A percentile compares a stretch with the other conserved stretches of the same genome.
Conservation (phyloP, 2,888 invertebrate genomes). For the Lumbricus terrestris region DNA sequence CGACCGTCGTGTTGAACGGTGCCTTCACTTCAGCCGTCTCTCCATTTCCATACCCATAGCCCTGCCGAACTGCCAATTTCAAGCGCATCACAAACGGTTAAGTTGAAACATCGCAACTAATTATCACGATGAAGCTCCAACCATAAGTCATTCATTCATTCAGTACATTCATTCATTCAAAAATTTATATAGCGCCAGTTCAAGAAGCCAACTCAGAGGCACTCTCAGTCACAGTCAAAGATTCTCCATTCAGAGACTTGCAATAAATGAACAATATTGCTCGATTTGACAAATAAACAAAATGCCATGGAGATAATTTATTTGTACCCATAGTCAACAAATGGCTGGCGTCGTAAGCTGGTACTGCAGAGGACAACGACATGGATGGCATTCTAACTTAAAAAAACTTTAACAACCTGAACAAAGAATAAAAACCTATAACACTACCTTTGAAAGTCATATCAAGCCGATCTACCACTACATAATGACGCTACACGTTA, state of each 20-base stretch:
- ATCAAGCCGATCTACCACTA: neutral
- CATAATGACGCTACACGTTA: neutral
- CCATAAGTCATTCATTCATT: too few species aligned
- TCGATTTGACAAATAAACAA: neutral
- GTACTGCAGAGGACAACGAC: neutral
- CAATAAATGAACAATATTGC: neutral
- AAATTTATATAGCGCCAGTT: too few species aligned
- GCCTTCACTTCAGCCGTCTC: neutral
- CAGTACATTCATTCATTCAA: too few species aligned
- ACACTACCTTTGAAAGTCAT: neutral
- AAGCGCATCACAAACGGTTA: neutral
- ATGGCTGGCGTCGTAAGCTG: neutral
- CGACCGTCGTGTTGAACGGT: neutral
- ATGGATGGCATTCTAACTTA: neutral
- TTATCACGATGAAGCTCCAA: too few species aligned
- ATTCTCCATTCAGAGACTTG: neutral
- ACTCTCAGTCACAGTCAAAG: neutral
- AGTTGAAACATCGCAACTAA: neutral
- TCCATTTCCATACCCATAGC: conserved; percentile 14
- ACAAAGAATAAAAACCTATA: neutral
- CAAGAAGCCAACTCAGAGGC: too few species aligned
- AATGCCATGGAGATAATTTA: neutral
- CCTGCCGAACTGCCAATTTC: neutral
- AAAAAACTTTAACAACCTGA: neutral
- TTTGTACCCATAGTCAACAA: neutral